Evolutionary conservation across 2,113 vertebrate genomes (phyloP), one percentile per base, ranked within the genome.

Genomic region (Spermophilus dauricus): DNA sequence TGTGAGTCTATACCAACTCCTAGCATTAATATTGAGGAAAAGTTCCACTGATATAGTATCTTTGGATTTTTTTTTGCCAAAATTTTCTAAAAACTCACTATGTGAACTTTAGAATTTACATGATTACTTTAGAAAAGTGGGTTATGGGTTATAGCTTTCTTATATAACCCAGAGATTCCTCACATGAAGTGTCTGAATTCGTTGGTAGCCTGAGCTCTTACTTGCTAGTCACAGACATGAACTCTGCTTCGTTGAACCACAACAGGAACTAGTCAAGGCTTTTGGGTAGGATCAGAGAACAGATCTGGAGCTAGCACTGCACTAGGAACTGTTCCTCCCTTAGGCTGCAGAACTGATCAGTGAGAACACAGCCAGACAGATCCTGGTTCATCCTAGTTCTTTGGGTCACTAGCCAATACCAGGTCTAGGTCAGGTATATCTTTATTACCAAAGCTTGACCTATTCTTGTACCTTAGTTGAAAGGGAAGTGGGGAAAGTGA

Each of bases 31-130:
- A 26, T 48, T 34, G 34, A 56, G 45, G 58, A 61, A 76, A 58
- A 91, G 8, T 82, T 82, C 20, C 28, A 48, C 37, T 82, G 61
- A 82, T 91, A 83, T 34, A 58, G 80, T 86, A 20, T 72, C 8
- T 24, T 85, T 81, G 63, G 4, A 45, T n/a, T 91, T 86, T 89
- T 89, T 90, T 89, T 90, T 48, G 26, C 26, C 65, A 26, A 87
- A 42, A 61, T 76, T 82, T 91, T 13, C 45, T 75, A 20, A 30
- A 92, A 37, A 67, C 56, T 67, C 10, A 39, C 45, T 58, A 37
- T 32, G 48, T 82, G 58, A 76, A 51, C 67, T 69, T 82, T 39
- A 83, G 39, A 83, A 80, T 63, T 28, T 63, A 63, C 61, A 63
- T 28, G 76, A 87, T 48, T 76, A 53, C 3, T 88, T 72, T 30